These are phyloP conservation scores for Antedon mediterranea DNA, from an alignment of 53 echinoderm and acorn worm species.

Conservation along the genomic window DNA sequence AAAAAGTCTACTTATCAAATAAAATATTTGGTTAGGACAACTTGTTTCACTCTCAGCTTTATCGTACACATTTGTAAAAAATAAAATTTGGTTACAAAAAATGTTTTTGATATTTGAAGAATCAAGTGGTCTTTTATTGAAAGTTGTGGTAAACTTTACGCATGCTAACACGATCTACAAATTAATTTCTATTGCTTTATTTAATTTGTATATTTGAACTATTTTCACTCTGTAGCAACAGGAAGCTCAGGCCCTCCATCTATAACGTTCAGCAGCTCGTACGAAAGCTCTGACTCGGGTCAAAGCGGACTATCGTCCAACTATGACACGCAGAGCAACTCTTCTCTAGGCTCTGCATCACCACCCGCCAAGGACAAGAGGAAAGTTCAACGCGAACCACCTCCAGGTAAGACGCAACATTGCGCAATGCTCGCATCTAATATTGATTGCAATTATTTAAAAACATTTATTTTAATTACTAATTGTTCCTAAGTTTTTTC, in stretches of 20 bases:
- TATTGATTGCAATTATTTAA: too few relatives aligned
- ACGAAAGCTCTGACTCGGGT: conserved; percentile 92
- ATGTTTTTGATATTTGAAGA: too few relatives aligned
- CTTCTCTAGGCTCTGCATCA: conserved; percentile 85
- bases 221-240: not conserved
- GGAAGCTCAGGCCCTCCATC: conserved; percentile 40
- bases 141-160: too few relatives aligned
- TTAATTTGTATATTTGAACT: not conserved
- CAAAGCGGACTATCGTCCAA: conserved; percentile 43
- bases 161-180: not conserved
- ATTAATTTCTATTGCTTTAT: not conserved
- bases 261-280: conserved; percentile 36
- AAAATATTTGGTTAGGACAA: too few relatives aligned
- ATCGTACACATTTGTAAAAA: too few relatives aligned
- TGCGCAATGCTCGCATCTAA: too few relatives aligned
- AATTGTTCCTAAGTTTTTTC: too few relatives aligned
- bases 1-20: too few relatives aligned
- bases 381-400: not conserved
- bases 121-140: too few relatives aligned
- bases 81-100: too few relatives aligned
- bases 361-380: conserved; percentile 68
- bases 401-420: not conserved
- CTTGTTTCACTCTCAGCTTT: too few relatives aligned
- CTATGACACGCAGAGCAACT: conserved; percentile 92
- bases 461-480: too few relatives aligned